Base-by-base conservation (phyloP, 2,888 invertebrate species). In the Ectobius pallidus region DNA sequence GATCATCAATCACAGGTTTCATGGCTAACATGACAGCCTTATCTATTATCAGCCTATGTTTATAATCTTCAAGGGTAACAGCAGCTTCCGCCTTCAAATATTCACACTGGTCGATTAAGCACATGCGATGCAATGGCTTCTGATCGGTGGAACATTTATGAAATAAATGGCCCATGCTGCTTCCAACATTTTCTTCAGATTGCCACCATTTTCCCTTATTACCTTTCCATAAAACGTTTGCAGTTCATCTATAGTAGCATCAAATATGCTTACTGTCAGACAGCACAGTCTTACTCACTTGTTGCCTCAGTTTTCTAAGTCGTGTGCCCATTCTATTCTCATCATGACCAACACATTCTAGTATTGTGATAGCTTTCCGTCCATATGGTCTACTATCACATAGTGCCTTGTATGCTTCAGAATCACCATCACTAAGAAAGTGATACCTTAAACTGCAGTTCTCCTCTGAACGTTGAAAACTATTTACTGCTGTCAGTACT, bases 71-170 rank as follows among this genome's bases (percentile, higher is more conserved):
- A 7, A 46, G 9, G 7, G 46, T 46, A n/a, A 7, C 46, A 14
- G 46, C 46, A 46, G 46, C 46, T 46, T n/a, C 46, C 4, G 11
- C 46, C n/a, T 46, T 46, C 46, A 55, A 34, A 55, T 70, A 70
- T 16, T 70, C 58, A 32, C 34, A 58, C 58, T 34, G 49, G 11
- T 34, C 34, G 6, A 11, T 34, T 7, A 11, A 34, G 11, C 27
- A 32, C 20, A 7, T 32, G n/a, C n/a, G 16, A 20, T 32, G 55
- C n/a, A 18, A 55, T 7, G 34, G 34, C 34, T 34, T 34, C n/a
- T n/a, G n/a, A n/a, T n/a, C n/a, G n/a, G n/a, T n/a, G n/a, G n/a
- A n/a, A n/a, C n/a, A n/a, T 34, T 34, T 11, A 34, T 34, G 11
- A 34, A 7, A 11, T 6, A 34, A 34, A n/a, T n/a, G n/a, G 46